Base-by-base conservation (phyloP, 2,797 vertebrate genomes). In the Sternarchorhynchus goeldii region DNA sequence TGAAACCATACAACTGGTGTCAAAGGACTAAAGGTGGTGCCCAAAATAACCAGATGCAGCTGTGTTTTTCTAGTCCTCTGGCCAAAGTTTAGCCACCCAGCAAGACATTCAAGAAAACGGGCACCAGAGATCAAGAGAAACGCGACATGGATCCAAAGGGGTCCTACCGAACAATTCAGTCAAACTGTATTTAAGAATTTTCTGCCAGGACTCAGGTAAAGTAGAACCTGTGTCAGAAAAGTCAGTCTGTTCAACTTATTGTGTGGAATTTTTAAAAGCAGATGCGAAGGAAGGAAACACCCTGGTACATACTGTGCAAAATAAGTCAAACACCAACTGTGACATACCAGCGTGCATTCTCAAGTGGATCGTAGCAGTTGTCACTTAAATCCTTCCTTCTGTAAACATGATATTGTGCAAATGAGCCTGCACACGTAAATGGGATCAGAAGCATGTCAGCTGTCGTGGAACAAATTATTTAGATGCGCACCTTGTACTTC, bases 361-460 rank as follows among this genome's bases (percentile, higher is more conserved):
- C 78, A 45, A 31, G 14, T 16, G 4, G n/a, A 1, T 18, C n/a
- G 10, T 3, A 6, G 34, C 65, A 77, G 39, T 62, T 5, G 41
- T 57, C 78, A 2, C 55, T 8, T 21, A 77, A 74, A 71, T 21
- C 32, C n/a, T n/a, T 50, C 34, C 53, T 64, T 21, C 31, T 73
- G 78, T 66, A 25, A 62, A 75, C 41, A 68, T 34, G 3, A 84
- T 63, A 7, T 7, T 8, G 62, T 56, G 76, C 29, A 73, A 79
- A 76, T 73, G 21, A 73, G 57, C 36, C 39, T 56, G 56, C 64
- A 36, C 70, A 57, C 12, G 0, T 74, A 64, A 45, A 63, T 72
- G 3, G 2, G 63, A 67, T 18, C 34, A 62, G 36, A 10, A 32
- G 62, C 62, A 21, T 14, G 41, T 20, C 78, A 76, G 59, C 73